Base-by-base conservation (phyloP, 2,888 invertebrate species). In the Epinotia brunnichana region DNA sequence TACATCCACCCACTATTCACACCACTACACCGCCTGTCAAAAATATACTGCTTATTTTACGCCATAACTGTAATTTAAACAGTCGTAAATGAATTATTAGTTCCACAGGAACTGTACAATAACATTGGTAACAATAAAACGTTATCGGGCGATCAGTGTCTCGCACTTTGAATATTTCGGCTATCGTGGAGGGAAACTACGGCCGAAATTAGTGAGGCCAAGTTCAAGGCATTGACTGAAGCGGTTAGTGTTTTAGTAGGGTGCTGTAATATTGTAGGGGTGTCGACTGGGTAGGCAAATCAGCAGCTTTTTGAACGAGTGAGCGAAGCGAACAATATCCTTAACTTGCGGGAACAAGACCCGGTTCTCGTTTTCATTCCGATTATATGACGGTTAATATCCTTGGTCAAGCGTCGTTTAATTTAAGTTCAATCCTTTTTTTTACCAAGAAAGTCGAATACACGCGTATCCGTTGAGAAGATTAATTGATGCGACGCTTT, bases 161-260 rank as follows among this genome's bases (percentile, higher is more conserved):
- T 85, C 82, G 88, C 87, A 82, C 83, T 86, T 87, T 83, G 87
- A 88, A 89, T 87, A 89, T 91, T 90, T 90, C 83, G 88, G 87
- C 85, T 87, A 84, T 82, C 85, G 85, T 87, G 85, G 87, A 89
- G 88, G 89, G 89, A 89, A 90, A 89, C 87, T 88, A 78, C 80
- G 81, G 68, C 83, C 81, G 77, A 85, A 90, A 91, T 90, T 91
- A 87, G 87, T 87, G 83, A 79, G 82, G 71, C 80, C 61, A 69
- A 78, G 83, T 76, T 0, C 41, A 84, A 83, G 79, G 39, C 17
- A 78, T 51, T 51, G 70, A 78, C 76, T 39, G 0, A 9, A 76
- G 83, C 83, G 81, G 44, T 35, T 69, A 61, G 21, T 48, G n/a
- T n/a, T 48, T 48, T n/a, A n/a, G 21, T 24, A 24, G 21, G 21